These are phyloP conservation scores for Botia kubotai DNA, from an alignment of 2,797 vertebrate species.

Conservation along the genomic window DNA sequence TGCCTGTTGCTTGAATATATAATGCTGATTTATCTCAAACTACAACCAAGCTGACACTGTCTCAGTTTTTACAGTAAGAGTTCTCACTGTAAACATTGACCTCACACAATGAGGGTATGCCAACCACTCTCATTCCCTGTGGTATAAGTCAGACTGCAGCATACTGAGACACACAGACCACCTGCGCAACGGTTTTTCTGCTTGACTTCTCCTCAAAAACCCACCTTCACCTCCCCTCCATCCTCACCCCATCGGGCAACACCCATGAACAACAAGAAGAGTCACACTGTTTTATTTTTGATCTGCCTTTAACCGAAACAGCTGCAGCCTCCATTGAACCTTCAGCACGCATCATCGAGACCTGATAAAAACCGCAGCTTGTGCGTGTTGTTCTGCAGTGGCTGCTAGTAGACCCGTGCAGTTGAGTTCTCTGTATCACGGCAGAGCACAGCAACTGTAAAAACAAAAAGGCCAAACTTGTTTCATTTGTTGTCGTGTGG, in stretches of 20 bases:
- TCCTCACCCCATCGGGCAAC: constrained; percentile 17
- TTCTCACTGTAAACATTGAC: constrained; percentile 43
- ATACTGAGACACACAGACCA: constrained; percentile 74
- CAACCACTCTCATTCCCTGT: constrained; percentile 63
- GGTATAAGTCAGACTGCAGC: constrained; percentile 65
- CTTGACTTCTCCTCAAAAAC: constrained; percentile 73
- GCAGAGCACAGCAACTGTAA: constrained; percentile 54
- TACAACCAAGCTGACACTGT: constrained; percentile 20
- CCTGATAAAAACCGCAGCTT: constrained; percentile 56
- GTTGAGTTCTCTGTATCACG: constrained; percentile 54
- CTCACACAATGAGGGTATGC: constrained; percentile 61
- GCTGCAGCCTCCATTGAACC: constrained; percentile 56
- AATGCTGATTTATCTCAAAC: neutral
- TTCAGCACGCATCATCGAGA: constrained; percentile 51
- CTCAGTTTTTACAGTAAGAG: constrained; percentile 35
- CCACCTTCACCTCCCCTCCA: constrained; percentile 68
- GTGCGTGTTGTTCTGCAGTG: constrained; percentile 40
- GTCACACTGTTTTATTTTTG: constrained; percentile 52
- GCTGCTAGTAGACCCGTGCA: constrained; percentile 37
- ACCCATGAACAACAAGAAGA: constrained; percentile 39
- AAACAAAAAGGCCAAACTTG: constrained; percentile 46
- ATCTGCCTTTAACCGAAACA: constrained; percentile 44
- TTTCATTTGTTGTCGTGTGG: constrained; percentile 25
- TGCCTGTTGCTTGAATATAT: too few species aligned
- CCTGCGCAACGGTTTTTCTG: constrained; percentile 77